These are phyloP conservation scores for Watsonalla binaria DNA, from an alignment of 2,888 invertebrate species.

Conservation along the genomic window DNA sequence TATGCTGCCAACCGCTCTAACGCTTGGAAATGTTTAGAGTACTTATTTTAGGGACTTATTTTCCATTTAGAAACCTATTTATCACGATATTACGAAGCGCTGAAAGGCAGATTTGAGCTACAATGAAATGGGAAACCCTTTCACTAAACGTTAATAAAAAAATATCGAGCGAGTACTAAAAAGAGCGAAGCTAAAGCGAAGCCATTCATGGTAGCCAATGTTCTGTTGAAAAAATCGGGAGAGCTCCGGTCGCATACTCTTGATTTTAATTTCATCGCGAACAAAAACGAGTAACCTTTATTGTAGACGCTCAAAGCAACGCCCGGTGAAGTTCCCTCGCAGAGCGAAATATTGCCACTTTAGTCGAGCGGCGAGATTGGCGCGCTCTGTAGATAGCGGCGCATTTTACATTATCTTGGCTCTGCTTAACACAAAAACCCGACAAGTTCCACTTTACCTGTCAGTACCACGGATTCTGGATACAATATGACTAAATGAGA, in stretches of 20 bases:
- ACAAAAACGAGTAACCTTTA: conserved; percentile 30
- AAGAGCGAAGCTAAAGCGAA: conserved; percentile 13
- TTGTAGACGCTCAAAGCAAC: conserved; percentile 27
- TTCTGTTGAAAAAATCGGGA: conserved; percentile 28
- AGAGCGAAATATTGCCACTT: conserved; percentile 16
- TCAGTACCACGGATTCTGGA: no score
- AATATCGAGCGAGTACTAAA: conserved; percentile 19
- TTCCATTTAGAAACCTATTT: no score
- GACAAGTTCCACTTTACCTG: no score
- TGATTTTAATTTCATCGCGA: conserved; percentile 44
- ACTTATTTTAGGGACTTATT: no score
- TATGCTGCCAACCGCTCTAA: no score
- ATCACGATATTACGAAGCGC: background rate
- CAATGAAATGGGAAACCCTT: background rate
- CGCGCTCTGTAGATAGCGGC: background rate
- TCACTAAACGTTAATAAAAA: conserved; percentile 2
- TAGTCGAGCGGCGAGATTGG: conserved; percentile 7
- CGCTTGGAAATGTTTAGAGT: no score
- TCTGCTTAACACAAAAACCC: no score
- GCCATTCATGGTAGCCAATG: conserved; percentile 26
- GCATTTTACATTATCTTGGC: background rate
- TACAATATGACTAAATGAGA: no score
- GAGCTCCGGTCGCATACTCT: conserved; percentile 17
- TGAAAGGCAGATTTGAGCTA: background rate
- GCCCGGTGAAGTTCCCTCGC: conserved; percentile 5